Evolutionary conservation across 2,113 vertebrate genomes (phyloP), one percentile per base, ranked within the genome.

Genomic region (Microcebus jonahi): DNA sequence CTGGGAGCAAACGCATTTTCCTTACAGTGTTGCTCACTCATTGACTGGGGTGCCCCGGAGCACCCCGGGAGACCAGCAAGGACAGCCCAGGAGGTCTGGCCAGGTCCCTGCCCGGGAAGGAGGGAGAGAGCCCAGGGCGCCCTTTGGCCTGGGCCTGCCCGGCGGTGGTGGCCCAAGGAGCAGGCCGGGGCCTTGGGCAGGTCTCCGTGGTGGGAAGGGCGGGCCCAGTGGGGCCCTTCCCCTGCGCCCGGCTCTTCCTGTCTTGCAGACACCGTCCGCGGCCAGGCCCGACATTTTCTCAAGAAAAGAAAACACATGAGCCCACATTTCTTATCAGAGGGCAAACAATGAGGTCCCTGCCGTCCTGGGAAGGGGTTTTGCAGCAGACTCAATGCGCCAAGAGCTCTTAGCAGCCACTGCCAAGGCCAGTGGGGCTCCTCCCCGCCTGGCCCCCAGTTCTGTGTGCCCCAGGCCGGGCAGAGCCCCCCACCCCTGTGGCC

Each of bases 221-320:
- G 82, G 79, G 63, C 91, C 14, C 1, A 10, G 55, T 0, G 10
- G 23, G 65, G 63, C 85, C 65, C 45, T 76, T 70, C 34, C 25
- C 21, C 63, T 57, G 5, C 9, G 10, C 85, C 89, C 39, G 1
- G 14, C 68, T 55, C 89, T 97, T 97, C 93, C 96, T 92, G 96
- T 57, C 85, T 67, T 0, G 86, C 94, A 91, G 93, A 97, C 87
- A 20, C 53, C 2, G 10, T 70, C 67, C 83, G 36, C 1, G 17
- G 45, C 55, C 55, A 57, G 55, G 55, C 85, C 95, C 76, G 61
- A 76, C 96, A 90, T 96, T 96, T 97, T 91, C 97, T 90, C 95
- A 92, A 94, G 97, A 71, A 96, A 98, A 94, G 95, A 79, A 97
- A 98, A 97, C 93, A 97, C n/a, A 85, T 0, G 87, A 76, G 80